These are phyloP conservation scores for Proteles cristata DNA, from an alignment of 2,113 vertebrate genomes.

Conservation along the genomic window DNA sequence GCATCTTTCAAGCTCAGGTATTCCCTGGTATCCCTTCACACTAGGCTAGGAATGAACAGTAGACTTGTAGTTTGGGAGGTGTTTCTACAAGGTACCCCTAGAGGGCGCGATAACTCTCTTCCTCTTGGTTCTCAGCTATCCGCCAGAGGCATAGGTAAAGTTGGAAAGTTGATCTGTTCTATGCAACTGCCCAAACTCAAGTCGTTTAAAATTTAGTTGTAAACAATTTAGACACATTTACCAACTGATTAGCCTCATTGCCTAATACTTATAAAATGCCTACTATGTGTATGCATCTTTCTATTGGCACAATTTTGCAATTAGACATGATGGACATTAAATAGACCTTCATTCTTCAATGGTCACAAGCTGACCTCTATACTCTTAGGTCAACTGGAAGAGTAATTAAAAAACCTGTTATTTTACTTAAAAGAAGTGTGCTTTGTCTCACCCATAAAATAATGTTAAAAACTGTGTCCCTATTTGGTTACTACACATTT, in stretches of 20 bases:
- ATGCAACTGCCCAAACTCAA: not conserved
- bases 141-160: fast-evolving
- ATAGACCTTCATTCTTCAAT: not conserved
- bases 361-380: not conserved
- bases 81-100: conserved; percentile 68
- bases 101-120: conserved; percentile 71
- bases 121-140: not conserved
- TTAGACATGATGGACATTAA: not conserved
- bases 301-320: not conserved
- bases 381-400: not conserved
- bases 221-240: not conserved
- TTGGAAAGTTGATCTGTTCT: not conserved
- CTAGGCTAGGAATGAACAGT: not conserved
- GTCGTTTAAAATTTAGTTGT: not conserved
- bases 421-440: not conserved
- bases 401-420: not conserved
- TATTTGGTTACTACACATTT: not conserved
- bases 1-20: not conserved
- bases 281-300: not conserved
- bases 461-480: not conserved
- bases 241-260: not conserved
- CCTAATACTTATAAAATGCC: not conserved
- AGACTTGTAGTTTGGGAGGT: not conserved
- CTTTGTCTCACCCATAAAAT: not conserved
- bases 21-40: not conserved